Base-by-base conservation (phyloP, 2,113 vertebrate species). In the Physeter macrocephalus region DNA sequence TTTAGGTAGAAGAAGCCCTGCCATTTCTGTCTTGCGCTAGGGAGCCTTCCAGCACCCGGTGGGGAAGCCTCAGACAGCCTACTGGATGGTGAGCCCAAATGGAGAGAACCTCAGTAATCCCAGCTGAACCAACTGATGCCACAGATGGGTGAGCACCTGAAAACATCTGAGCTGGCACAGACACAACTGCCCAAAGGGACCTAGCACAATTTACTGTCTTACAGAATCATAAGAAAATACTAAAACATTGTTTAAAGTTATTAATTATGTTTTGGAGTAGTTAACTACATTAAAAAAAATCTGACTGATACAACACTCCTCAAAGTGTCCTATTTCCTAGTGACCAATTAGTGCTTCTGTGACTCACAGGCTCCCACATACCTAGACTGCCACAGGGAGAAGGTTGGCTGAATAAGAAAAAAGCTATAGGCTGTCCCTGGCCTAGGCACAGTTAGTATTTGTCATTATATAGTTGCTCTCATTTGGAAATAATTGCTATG, bases 41-140 rank as follows among this genome's bases (percentile, higher is more conserved):
- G 36, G 46, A 84, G 36, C 17, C 46, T 83, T 36, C 36, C 15
- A 43, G 8, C 5, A 46, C 46, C 29, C 43, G 25, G 36, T 23
- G 31, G 36, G 0, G 34, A 57, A 25, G 69, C 39, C 13, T 46
- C 49, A 20, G 59, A 14, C 6, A 0, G 9, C 17, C 39, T 34
- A 23, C 2, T 23, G 23, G 54, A 52, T 62, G 2, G 49, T 46
- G 11, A 74, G 23, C 54, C 93, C 86, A 64, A 2, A 1, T n/a
- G 27, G 52, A 34, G 4, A 72, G 6, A 82, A 20, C 13, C 6
- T 27, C 2, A 6, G 77, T 3, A 4, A 8, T 2, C 57, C 36
- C 5, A 3, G 15, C 20, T 0, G 5, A 83, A 64, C 27, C 14
- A 62, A 13, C 0, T 5, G 34, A 17, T 17, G n/a, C 59, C 11